Base-by-base conservation (phyloP, 2,797 vertebrate species). In the Capromys pilorides region DNA sequence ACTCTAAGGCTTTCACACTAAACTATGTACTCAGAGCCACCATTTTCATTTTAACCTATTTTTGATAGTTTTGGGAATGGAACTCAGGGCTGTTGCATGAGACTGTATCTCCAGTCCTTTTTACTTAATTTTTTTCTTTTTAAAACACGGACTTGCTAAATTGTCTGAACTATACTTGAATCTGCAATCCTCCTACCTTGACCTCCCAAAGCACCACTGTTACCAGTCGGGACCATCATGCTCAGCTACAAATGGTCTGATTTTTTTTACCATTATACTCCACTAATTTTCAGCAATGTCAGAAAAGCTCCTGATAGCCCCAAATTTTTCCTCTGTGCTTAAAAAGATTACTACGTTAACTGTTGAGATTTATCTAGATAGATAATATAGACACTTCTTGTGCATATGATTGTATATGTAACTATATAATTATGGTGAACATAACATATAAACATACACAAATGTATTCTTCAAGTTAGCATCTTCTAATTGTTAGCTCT, bases 241-340 rank as follows among this genome's bases (percentile, higher is more conserved):
- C 26, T 51, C 28, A 10, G 26, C 45, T 78, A 51, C 5, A n/a
- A 31, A 1, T 92, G 26, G 10, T 67, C 7, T 79, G 4, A n/a
- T 45, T 45, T 10, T 75, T 87, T 90, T 88, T 54, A 85, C 85
- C 61, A 92, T n/a, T 67, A 69, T 0, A 31, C 45, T 85, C 14
- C 9, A 82, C 67, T 16, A 67, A n/a, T 88, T 93, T 93, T 92
- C 59, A 66, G 88, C 24, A 93, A 69, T 14, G 4, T 67, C 75
- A 85, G 59, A n/a, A 88, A 90, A 93, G 78, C 61, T 62, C 9
- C 61, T 8, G 4, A 78, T 8, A n/a, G 0, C 13, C 8, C 22
- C 5, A 73, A 69, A 41, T 62, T 26, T 87, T 73, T 82, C 18
- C 18, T 73, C 39, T 45, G 62, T 36, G 3, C 54, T n/a, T 83